Conservation (phyloP, 2,797 vertebrate genomes). For the Cryptoprocta ferox region DNA sequence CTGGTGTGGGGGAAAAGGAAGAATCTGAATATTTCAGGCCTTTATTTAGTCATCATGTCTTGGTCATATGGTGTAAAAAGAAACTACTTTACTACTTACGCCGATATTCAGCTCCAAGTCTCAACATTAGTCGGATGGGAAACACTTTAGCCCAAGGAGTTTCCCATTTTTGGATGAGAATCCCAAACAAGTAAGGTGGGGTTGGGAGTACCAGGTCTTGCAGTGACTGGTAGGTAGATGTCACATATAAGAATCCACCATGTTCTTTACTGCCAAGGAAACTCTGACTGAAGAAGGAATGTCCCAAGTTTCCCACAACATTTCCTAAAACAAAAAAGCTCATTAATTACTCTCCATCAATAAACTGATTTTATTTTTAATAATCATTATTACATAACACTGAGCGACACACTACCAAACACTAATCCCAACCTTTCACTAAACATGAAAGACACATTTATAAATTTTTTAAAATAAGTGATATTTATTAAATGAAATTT, state of each 20-base stretch:
- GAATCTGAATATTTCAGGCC: background rate
- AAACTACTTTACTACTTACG: conserved; percentile 89
- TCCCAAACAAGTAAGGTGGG: conserved; percentile 96
- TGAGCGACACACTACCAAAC: background rate
- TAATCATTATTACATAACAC: background rate
- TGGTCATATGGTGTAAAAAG: background rate
- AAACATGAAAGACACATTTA: conserved; percentile 32
- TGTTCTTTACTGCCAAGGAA: conserved; percentile 98
- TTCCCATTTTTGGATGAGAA: conserved; percentile 99
- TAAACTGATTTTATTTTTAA: conserved; percentile 39
- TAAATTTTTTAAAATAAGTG: conserved; percentile 3
- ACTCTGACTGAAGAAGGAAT: conserved; percentile 98
- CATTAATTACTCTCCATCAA: conserved; percentile 31
- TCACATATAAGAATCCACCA: conserved; percentile 97
- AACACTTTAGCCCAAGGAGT: conserved; percentile 99
- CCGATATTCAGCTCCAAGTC: conserved; percentile 98
- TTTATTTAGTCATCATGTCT: background rate
- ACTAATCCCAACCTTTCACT: conserved; percentile 31
- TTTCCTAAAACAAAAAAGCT: conserved; percentile 89
- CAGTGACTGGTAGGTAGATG: conserved; percentile 96
- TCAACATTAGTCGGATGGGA: conserved; percentile 97
- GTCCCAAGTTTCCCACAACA: conserved; percentile 95
- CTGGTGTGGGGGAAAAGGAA: background rate
- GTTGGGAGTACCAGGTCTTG: conserved; percentile 97
- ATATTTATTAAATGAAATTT: conserved; percentile 32